Evolutionary conservation across 35 echinoderm and acorn worm genomes (phyloP).

Genomic region (Ophiothrix spiculata): DNA sequence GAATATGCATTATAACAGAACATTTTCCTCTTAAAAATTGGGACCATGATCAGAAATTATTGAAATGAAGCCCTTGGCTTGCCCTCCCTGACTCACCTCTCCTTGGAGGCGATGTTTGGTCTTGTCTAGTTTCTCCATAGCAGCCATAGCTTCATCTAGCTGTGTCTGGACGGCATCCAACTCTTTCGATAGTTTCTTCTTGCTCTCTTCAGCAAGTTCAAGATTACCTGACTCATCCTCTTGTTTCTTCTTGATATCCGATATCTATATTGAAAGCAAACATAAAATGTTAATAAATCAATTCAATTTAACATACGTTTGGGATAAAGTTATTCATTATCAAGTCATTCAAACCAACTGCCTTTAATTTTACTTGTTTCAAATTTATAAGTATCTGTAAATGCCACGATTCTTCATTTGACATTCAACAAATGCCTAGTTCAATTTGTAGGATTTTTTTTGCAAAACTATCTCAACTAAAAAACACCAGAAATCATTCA

Average conservation of each 20-base stretch:
- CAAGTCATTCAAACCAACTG: no score
- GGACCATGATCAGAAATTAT: neutral
- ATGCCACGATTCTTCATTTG: no score
- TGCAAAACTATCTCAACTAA: no score
- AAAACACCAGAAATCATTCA: no score
- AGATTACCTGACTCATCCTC: neutral
- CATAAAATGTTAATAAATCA: no score
- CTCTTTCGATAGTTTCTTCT: neutral
- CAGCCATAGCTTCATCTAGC: neutral
- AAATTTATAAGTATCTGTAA: no score
- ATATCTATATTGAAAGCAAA: no score
- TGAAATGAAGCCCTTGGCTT: neutral
- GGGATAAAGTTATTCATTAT: no score
- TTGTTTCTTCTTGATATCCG: neutral
- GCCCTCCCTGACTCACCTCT: neutral
- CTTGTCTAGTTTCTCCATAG: neutral
- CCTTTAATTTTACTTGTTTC: no score
- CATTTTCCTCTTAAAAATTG: neutral
- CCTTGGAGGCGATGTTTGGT: neutral
- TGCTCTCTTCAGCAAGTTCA: neutral
- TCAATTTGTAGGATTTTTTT: no score
- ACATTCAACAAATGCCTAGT: no score
- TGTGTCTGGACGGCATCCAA: neutral
- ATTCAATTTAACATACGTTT: no score
- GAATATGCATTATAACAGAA: neutral